Conservation (phyloP, 1,140 invertebrate genomes). For the Drosophila equinoxialis region DNA sequence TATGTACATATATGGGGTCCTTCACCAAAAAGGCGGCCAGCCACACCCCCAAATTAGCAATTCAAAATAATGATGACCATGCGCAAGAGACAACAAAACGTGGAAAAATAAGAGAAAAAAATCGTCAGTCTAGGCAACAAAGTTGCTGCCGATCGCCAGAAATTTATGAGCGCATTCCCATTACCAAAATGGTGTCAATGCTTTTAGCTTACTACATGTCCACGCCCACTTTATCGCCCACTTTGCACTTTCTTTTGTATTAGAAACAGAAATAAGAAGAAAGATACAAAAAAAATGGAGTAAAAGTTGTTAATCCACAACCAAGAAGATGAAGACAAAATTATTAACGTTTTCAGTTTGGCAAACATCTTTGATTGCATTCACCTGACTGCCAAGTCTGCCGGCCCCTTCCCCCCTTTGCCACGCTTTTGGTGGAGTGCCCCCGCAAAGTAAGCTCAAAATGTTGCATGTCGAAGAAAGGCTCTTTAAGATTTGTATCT, state of each 20-base stretch:
- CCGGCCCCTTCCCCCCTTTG: too few species aligned
- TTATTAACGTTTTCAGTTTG: slow-evolving; percentile 41
- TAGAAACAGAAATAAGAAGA: slow-evolving; percentile 32
- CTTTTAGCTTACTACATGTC: neutral
- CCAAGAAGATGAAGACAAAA: slow-evolving; percentile 32
- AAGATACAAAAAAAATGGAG: slow-evolving; percentile 31
- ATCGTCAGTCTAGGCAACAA: slow-evolving; percentile 22
- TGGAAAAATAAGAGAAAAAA: neutral
- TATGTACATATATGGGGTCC: slow-evolving; percentile 25
- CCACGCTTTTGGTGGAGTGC: neutral
- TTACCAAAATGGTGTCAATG: slow-evolving; percentile 21
- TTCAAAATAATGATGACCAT: slow-evolving; percentile 43
- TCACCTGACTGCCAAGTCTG: slow-evolving; percentile 33
- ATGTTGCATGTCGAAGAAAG: slow-evolving; percentile 50
- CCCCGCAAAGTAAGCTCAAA: slow-evolving; percentile 34
- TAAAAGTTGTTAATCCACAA: slow-evolving; percentile 56
- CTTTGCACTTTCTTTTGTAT: slow-evolving; percentile 48
- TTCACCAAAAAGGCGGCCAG: slow-evolving; percentile 16
- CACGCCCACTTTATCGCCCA: slow-evolving; percentile 25
- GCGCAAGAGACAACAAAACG: neutral
- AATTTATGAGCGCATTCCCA: slow-evolving; percentile 6
- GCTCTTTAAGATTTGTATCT: slow-evolving; percentile 11
- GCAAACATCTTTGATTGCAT: slow-evolving; percentile 51
- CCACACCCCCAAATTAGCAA: slow-evolving; percentile 54
- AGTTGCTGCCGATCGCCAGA: slow-evolving; percentile 1